phyloP scores from a whole-genome alignment of 2,797 vertebrate species.

The Ctenochaetus hawaiiensis region DNA sequence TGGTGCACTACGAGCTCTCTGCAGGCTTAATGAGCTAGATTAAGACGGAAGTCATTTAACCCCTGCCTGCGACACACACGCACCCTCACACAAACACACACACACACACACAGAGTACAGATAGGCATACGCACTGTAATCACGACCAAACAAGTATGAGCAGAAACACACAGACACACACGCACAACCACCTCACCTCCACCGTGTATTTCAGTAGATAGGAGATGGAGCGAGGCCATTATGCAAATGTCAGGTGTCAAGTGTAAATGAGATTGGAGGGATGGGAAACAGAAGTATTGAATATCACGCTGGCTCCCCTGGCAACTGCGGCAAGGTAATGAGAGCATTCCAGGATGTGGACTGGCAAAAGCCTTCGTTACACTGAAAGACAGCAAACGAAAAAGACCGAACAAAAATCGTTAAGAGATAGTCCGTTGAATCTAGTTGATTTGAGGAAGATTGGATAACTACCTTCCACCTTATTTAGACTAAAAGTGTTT shows the following conservation, averaged over 20 bases:
- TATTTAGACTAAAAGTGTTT: slow-evolving; percentile 3
- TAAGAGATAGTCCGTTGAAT: slow-evolving; percentile 36
- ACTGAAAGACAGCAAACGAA: slow-evolving; percentile 42
- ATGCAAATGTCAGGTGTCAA: slow-evolving; percentile 86
- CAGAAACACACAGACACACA: background rate
- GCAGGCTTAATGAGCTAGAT: slow-evolving; percentile 77
- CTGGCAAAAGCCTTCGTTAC: slow-evolving; percentile 60
- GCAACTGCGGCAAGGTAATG: slow-evolving; percentile 76
- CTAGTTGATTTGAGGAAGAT: slow-evolving; percentile 42
- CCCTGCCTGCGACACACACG: slow-evolving; percentile 58
- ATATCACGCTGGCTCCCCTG: slow-evolving; percentile 75
- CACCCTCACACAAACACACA: slow-evolving; percentile 28
- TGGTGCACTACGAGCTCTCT: slow-evolving; percentile 63
- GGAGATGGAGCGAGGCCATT: slow-evolving; percentile 78
- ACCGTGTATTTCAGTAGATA: slow-evolving; percentile 63
- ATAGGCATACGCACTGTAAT: slow-evolving; percentile 51
- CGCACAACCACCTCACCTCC: slow-evolving; percentile 43
- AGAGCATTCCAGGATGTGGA: slow-evolving; percentile 72
- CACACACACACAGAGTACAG: slow-evolving; percentile 23
- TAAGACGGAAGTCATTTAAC: slow-evolving; percentile 79
- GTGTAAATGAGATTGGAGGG: slow-evolving; percentile 84
- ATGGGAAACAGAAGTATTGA: slow-evolving; percentile 81
- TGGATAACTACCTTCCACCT: slow-evolving; percentile 33
- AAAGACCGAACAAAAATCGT: slow-evolving; percentile 29
- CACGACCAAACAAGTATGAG: slow-evolving; percentile 26